Evolutionary conservation across 2,113 vertebrate genomes (phyloP).

Genomic region (Andinoacara biseriatus): DNA sequence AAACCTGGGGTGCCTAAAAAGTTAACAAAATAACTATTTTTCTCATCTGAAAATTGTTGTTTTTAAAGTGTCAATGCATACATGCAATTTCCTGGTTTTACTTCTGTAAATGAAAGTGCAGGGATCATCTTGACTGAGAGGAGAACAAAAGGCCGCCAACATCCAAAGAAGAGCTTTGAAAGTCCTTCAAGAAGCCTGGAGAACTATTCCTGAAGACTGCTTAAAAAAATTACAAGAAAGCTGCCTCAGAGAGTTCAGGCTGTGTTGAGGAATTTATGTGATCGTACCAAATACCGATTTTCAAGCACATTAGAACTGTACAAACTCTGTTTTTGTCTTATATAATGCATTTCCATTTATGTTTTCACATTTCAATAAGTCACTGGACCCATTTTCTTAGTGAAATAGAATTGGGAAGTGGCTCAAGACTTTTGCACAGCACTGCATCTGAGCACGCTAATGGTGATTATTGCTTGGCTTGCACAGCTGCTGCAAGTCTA

Average conservation of each 20-base stretch:
- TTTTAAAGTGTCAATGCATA: neutral
- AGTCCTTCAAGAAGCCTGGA: neutral
- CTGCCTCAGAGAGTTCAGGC: neutral
- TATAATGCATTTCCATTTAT: rapidly evolving
- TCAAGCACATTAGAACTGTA: neutral
- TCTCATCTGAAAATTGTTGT: neutral
- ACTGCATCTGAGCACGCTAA: neutral
- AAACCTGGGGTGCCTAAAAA: neutral
- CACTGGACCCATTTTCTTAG: neutral
- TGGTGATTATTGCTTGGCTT: neutral
- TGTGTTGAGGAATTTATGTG: neutral
- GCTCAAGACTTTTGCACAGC: neutral
- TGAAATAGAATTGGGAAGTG: neutral
- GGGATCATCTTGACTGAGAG: neutral
- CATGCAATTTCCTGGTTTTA: neutral
- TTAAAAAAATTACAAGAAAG: neutral
- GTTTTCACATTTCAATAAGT: neutral
- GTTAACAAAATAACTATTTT: neutral
- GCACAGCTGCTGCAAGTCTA: neutral
- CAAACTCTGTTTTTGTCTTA: neutral
- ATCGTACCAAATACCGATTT: neutral
- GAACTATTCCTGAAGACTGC: neutral
- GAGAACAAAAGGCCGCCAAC: neutral
- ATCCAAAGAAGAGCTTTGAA: neutral
- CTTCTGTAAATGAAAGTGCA: neutral